phyloP scores from a whole-genome alignment of 2,113 vertebrate genomes.

The Poeciliopsis occidentalis region DNA sequence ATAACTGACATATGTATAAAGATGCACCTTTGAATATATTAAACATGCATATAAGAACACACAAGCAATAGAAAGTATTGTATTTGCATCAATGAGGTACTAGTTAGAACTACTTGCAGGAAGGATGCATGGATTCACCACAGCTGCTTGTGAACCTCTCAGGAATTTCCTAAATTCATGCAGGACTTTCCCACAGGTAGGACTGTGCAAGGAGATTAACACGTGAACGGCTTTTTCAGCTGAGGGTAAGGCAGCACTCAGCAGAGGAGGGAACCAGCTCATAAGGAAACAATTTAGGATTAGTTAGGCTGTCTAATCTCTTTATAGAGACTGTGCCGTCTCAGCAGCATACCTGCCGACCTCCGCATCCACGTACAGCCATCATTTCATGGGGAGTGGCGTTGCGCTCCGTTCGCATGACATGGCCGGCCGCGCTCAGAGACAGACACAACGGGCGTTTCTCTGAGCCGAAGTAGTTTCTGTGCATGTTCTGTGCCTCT shows the following conservation, averaged over 20 bases:
- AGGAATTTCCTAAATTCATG: conserved; percentile 17
- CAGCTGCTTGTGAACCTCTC: background rate
- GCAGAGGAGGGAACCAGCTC: conserved; percentile 77
- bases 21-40: background rate
- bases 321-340: conserved; percentile 90
- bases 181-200: conserved; percentile 30
- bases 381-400: conserved; percentile 43
- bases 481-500: conserved; percentile 55
- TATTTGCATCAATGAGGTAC: background rate
- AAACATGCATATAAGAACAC: background rate
- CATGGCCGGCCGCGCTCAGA: conserved; percentile 44
- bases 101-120: background rate
- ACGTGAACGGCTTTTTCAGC: conserved; percentile 83
- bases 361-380: conserved; percentile 49
- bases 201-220: conserved; percentile 81
- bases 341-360: conserved; percentile 84
- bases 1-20: background rate
- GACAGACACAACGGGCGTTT: conserved; percentile 11
- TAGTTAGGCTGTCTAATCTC: conserved; percentile 90
- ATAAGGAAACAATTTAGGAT: conserved; percentile 91
- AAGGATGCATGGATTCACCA: background rate
- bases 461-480: conserved; percentile 28
- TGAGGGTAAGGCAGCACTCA: conserved; percentile 85
- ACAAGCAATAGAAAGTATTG: background rate
- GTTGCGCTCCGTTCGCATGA: conserved; percentile 41